Base-by-base conservation (phyloP, 2,888 invertebrate genomes). In the Noctua janthina region DNA sequence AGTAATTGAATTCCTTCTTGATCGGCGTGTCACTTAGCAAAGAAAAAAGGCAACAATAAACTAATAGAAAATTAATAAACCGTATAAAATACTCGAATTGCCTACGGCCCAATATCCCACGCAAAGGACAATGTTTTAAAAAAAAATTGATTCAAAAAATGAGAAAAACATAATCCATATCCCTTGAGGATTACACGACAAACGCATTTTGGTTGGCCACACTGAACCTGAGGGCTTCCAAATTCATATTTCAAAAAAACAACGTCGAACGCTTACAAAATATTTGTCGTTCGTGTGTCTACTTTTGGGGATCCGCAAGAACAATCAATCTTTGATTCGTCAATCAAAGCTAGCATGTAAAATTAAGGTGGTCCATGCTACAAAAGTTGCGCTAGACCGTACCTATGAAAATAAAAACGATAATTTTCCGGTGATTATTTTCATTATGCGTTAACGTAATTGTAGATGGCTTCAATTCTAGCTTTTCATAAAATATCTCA, bases 171-270 rank as follows among this genome's bases (percentile, higher is more conserved):
- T 95, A 96, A 96, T 96, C 96, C 95, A 93, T 89, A 90, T 94
- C 96, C 96, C 96, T 88, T 56, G 96, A 92, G 96, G 96, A 96
- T 96, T 96, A 96, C 96, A 96, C 95, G 96, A 96, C 95, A 96
- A 96, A 96, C 93, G 95, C 96, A 97, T 96, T 96, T 96, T 93
- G 92, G 92, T 93, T 94, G 96, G 95, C 96, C 96, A 96, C 96
- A 96, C 96, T 92, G 95, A 95, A 94, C 88, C 77, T 82, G 92
- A 1, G 89, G 82, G 93, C 93, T 94, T 94, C 94, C 91, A 95
- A 94, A 94, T 93, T 94, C 89, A 93, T 94, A 94, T 92, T 93
- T 88, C 87, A 92, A 94, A 93, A 93, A 92, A 92, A 88, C 88
- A 90, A 78, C 85, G 75, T 76, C 80, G 83, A 76, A 89, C 89